Base-by-base conservation (phyloP, 2,113 vertebrate species). In the Alligator sinensis region DNA sequence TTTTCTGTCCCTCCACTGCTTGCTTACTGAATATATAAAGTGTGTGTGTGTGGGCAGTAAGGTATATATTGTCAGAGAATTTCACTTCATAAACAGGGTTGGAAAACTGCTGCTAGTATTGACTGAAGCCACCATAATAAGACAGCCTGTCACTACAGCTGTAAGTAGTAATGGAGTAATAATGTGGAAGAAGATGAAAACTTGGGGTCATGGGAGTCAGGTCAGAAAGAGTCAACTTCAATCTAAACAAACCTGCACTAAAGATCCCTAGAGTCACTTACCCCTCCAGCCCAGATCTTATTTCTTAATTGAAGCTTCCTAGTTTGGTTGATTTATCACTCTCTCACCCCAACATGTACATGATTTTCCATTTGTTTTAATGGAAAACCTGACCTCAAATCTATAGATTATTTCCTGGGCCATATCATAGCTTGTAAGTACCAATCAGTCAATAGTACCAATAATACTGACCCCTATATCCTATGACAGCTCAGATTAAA, bases 21-120 rank as follows among this genome's bases (percentile, higher is more conserved):
- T 9, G 83, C 70, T 85, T 82, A 93, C 89, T 86, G 95, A 68
- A 84, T 1, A 1, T 28, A 84, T 86, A 94, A 90, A 91, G 83
- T 87, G 70, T 64, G 25, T 80, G 38, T 87, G 63, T 47, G 89
- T 92, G 17, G 30, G 5, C 24, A 15, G 24, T 15, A 92, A 94
- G 94, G 91, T 38, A 74, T 58, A 96, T 63, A 78, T 86, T 80
- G 74, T 79, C 63, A 59, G 17, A 30, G 82, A 94, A 91, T 92
- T 95, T 94, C 89, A 91, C 81, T 90, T 94, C 89, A 94, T 82
- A 96, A 95, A 93, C 91, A 88, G 63, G 78, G 79, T 60, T 88
- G 86, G 93, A 84, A 84, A 89, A 90, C 34, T 63, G 90, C 87
- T 82, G 85, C 90, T 86, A 2, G 86, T 94, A 93, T 88, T 89